These are phyloP conservation scores for Branchipolynoe longqiensis DNA, from an alignment of 2,888 invertebrate genomes.

Conservation along the genomic window DNA sequence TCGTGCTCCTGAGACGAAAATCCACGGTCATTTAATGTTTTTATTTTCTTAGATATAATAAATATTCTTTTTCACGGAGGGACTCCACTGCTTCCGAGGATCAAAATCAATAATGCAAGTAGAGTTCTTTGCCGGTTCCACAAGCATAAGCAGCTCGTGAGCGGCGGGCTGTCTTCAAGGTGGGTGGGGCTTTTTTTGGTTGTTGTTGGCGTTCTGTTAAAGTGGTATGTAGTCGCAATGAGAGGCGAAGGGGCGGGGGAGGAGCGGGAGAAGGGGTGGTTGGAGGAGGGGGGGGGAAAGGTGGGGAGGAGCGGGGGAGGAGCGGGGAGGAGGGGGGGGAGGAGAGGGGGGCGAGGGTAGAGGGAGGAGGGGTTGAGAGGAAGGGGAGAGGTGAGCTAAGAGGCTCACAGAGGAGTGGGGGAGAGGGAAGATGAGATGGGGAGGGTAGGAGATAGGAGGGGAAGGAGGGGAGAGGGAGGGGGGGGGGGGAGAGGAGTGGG, in stretches of 20 bases:
- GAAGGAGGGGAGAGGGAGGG: not conserved
- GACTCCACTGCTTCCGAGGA: not conserved
- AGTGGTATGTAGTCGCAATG: not conserved
- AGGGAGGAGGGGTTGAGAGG: not conserved
- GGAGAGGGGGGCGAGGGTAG: not conserved
- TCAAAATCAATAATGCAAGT: constrained; percentile 26
- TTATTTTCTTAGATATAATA: too few relatives aligned
- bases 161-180: constrained; percentile 7
- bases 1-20: constrained; percentile 9
- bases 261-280: not conserved
- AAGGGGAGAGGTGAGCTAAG: not conserved
- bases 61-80: too few relatives aligned
- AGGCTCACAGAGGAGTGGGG: not conserved
- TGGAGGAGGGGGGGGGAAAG: not conserved
- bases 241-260: not conserved
- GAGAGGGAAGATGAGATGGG: not conserved
- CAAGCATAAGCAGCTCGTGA: not conserved
- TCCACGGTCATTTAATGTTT: too few relatives aligned
- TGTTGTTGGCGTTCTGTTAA: not conserved
- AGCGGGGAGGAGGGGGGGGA: not conserved
- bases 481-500: constrained; percentile 8
- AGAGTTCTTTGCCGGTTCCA: too few relatives aligned
- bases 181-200: too few relatives aligned
- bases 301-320: not conserved
- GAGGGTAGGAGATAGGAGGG: not conserved